Evolutionary conservation across 2,888 invertebrate genomes (phyloP), one percentile per base, ranked within the genome.

Genomic region (Drosophila rubida): DNA sequence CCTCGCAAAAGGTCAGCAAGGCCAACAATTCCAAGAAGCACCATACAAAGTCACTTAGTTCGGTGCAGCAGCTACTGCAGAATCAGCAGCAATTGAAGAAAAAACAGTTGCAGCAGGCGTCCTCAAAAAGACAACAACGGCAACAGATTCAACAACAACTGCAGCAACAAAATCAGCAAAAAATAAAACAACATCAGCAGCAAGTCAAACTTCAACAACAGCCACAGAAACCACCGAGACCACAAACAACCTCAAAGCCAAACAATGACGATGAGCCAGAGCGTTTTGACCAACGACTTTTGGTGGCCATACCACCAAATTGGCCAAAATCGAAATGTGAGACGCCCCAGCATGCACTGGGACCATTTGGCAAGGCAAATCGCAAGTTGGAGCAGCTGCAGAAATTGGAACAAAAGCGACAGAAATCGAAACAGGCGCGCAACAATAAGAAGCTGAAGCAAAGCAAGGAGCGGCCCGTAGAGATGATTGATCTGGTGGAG

Each of bases 301-400:
- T 83, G 32, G 76, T 84, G 14, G 82, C 82, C 19, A 83, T 83
- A 53, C 82, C 82, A 39, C 16, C 59, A 0, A 72, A 69, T 39
- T 71, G 67, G 11, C 35, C 75, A n/a, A 39, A 27, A 9, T 4
- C 37, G 3, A 78, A 80, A 27, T 50, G 57, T n/a, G 63, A 64
- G 13, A 9, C 49, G 7, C 19, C 11, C 11, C 25, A 64, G 7
- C 46, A 39, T 7, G 59, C n/a, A 13, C 23, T 57, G 4, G 83
- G 67, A 2, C 88, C 88, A 1, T 91, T 90, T 64, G 75, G 55
- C 2, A 89, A 88, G 59, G 83, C 89, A 37, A 73, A 72, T 37
- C 80, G 79, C 11, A 91, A 90, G 64, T 55, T 90, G 9, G 77
- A 81, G 25, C 86, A 88, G 61, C 72, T 81, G 3, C 78, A 87